Base-by-base conservation (phyloP, 2,797 vertebrate species). In the Pseudochromis fuscus region DNA sequence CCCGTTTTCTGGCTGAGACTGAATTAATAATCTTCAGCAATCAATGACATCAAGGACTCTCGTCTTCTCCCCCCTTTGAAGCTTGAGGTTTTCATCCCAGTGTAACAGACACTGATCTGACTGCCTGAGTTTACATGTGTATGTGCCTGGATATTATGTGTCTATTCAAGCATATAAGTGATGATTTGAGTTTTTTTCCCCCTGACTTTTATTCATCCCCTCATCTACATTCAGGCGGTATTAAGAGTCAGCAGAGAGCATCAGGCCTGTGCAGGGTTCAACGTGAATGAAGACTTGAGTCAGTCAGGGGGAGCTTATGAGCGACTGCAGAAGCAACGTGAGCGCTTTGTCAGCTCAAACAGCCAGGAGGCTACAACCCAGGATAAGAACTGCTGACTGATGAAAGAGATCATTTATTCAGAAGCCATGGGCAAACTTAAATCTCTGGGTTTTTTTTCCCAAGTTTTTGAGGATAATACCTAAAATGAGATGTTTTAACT, bases 261-360 rank as follows among this genome's bases (percentile, higher is more conserved):
- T 8, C 21, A 21, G 51, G 59, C 37, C 51, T 31, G 40, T 13
- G 18, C 55, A 44, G 56, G n/a, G 66, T 53, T 85, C 51, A 77
- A 27, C 12, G 33, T 27, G 46, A 78, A 69, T 50, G 63, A 87
- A 65, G 56, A 70, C 61, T 33, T 30, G 24, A 75, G 68, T 79
- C 67, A 65, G 55, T 63, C 31, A 24, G 51, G 16, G 18, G 37
- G 33, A 44, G 78, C 67, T 84, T 83, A 70, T 51, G 72, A 46
- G 65, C 28, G 3, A 67, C 80, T 70, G 68, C 53, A 56, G 42
- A 60, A 1, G 63, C 82, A 81, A 62, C 11, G 13, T 44, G 57
- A 85, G 59, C 7, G 55, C 73, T 59, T 66, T 53, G 73, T 87
- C 83, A 86, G 76, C 77, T 76, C 59, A 85, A 87, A 80, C 59